These are phyloP conservation scores for Actenoides hombroni DNA, from an alignment of 2,113 vertebrate species.

Conservation along the genomic window DNA sequence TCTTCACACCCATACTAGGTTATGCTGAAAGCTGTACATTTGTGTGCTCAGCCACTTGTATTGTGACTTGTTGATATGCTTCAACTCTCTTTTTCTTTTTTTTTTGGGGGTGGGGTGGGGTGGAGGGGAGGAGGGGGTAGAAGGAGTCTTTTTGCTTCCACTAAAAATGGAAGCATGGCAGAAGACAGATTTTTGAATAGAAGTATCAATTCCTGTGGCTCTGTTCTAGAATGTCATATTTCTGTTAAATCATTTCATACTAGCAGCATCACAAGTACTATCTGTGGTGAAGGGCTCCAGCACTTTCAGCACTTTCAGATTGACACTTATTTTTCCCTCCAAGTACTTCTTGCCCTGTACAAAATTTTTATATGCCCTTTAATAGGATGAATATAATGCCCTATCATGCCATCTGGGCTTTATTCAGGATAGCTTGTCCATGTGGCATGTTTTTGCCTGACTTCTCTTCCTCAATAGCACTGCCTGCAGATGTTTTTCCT, in stretches of 20 bases:
- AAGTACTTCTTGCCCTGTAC: not conserved
- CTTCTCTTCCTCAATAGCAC: not conserved
- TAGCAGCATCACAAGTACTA: not conserved
- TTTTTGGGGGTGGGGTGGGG: not conserved
- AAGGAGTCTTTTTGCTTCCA: not conserved
- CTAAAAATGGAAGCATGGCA: not conserved
- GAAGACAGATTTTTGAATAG: not conserved
- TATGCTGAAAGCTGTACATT: not conserved
- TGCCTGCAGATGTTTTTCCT: constrained; percentile 65
- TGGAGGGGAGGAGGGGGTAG: fast-evolving
- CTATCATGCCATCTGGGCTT: not conserved
- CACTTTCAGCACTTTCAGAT: not conserved
- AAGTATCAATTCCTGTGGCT: not conserved
- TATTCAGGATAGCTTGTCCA: not conserved
- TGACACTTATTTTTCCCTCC: not conserved
- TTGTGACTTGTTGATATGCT: not conserved
- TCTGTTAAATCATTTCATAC: not conserved
- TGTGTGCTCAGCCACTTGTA: not conserved
- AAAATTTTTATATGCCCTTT: not conserved
- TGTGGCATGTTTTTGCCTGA: not conserved
- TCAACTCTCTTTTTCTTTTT: not conserved
- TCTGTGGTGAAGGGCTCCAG: not conserved
- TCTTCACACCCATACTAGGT: fast-evolving
- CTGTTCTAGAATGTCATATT: not conserved
- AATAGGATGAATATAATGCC: not conserved